These are phyloP conservation scores for Dolichallabes microphthalmus DNA, from an alignment of 2,113 vertebrate genomes.

Conservation along the genomic window DNA sequence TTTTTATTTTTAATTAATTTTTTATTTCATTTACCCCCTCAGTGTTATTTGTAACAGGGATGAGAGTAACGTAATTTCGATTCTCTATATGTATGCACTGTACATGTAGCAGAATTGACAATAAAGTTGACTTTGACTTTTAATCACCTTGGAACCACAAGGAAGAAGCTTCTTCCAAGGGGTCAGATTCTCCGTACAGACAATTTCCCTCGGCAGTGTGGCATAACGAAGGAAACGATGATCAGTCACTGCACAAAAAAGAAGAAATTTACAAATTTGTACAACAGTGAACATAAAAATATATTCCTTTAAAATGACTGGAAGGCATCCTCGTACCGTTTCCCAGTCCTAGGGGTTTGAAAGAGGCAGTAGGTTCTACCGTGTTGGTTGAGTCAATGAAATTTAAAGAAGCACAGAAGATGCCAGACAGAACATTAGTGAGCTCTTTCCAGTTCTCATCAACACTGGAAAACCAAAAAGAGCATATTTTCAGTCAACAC, in stretches of 20 bases:
- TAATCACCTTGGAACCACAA: conserved; percentile 88
- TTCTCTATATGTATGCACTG: too few relatives aligned
- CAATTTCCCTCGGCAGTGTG: conserved; percentile 88
- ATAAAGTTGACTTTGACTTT: too few relatives aligned
- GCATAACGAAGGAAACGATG: conserved; percentile 89
- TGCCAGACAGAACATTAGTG: conserved; percentile 92
- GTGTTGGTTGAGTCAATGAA: conserved; percentile 98
- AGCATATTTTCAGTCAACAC: neutral
- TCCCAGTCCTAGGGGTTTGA: conserved; percentile 90
- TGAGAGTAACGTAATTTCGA: too few relatives aligned
- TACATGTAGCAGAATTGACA: too few relatives aligned
- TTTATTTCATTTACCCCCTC: too few relatives aligned
- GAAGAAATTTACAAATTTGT: neutral
- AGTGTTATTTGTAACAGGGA: too few relatives aligned
- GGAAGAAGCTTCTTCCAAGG: conserved; percentile 98
- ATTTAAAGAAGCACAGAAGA: conserved; percentile 97
- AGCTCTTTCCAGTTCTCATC: conserved; percentile 93
- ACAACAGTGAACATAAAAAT: neutral
- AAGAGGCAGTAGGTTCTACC: conserved; percentile 90
- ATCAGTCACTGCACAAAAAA: conserved; percentile 76
- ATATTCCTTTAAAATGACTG: neutral
- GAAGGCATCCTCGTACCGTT: conserved; percentile 78
- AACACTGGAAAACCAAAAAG: conserved; percentile 72
- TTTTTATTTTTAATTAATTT: too few relatives aligned
- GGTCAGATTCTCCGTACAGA: conserved; percentile 97